Conservation (phyloP, 2,888 invertebrate genomes). For the Myopa tessellatipennis region DNA sequence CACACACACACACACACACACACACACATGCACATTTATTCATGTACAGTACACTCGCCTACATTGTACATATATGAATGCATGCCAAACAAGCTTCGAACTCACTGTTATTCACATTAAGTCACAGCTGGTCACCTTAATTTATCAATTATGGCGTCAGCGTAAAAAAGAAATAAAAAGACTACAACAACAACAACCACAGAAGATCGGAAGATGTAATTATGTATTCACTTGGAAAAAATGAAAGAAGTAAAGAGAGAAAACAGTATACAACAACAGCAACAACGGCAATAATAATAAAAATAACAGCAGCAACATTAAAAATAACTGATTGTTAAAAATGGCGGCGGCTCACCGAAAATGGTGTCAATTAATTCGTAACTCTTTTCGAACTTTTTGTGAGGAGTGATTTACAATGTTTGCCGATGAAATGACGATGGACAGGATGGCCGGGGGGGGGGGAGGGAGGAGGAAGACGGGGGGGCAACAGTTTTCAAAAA, state of each 20-base stretch:
- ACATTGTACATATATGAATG: too few species aligned
- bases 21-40: too few species aligned
- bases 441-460: too few species aligned
- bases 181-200: neutral
- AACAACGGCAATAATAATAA: neutral
- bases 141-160: too few species aligned
- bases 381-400: slow-evolving; percentile 3
- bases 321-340: neutral
- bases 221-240: neutral
- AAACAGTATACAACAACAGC: neutral
- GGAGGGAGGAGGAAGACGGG: too few species aligned
- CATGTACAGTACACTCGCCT: too few species aligned
- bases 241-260: neutral
- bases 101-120: too few species aligned
- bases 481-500: too few species aligned
- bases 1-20: too few species aligned
- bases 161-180: too few species aligned
- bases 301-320: neutral
- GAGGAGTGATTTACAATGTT: slow-evolving; percentile 32
- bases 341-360: slow-evolving; percentile 27
- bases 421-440: neutral
- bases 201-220: neutral
- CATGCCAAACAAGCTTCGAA: too few species aligned
- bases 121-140: too few species aligned
- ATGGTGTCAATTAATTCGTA: slow-evolving; percentile 40